These are phyloP conservation scores for Notolabrus celidotus DNA, from an alignment of 2,797 vertebrate genomes.

Conservation along the genomic window DNA sequence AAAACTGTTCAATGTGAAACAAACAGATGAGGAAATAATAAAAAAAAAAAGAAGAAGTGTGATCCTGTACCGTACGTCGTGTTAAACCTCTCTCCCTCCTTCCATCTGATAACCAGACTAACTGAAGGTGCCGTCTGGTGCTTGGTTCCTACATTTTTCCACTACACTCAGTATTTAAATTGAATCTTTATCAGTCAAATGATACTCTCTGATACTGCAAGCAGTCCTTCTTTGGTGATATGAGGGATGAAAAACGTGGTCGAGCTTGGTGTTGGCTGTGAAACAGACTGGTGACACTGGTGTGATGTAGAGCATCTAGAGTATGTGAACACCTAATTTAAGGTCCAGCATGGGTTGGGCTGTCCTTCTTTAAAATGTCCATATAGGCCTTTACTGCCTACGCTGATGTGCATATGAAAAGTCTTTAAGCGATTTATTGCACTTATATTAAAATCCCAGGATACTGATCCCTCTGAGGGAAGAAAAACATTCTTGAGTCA, in stretches of 20 bases:
- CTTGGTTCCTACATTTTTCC: conserved; percentile 28
- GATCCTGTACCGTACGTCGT: conserved; percentile 1
- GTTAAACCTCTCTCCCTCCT: too few relatives aligned
- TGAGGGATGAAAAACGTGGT: conserved; percentile 8
- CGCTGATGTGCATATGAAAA: conserved; percentile 19
- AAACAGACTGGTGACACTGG: conserved; percentile 24
- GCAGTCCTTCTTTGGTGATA: conserved; percentile 19
- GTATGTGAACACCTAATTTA: conserved; percentile 20
- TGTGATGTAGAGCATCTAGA: conserved; percentile 16
- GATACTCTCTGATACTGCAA: conserved; percentile 12
- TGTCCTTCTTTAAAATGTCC: conserved; percentile 9
- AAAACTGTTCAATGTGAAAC: conserved; percentile 17
- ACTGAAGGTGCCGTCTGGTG: conserved; percentile 10
- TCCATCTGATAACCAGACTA: conserved; percentile 33
- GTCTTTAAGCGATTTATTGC: conserved; percentile 48
- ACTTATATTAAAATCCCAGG: conserved; percentile 34
- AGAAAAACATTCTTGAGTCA: conserved; percentile 67
- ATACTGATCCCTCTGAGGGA: conserved; percentile 29
- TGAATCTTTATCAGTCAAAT: conserved; percentile 18
- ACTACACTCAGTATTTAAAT: conserved; percentile 28
- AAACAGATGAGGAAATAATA: background rate
- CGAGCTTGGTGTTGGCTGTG: conserved; percentile 2
- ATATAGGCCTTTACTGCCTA: conserved; percentile 25
- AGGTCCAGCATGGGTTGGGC: conserved; percentile 15
- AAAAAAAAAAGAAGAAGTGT: background rate